Evolutionary conservation across 2,113 vertebrate species (phyloP), one percentile per base, ranked within the genome.

Genomic region (Lathamus discolor): DNA sequence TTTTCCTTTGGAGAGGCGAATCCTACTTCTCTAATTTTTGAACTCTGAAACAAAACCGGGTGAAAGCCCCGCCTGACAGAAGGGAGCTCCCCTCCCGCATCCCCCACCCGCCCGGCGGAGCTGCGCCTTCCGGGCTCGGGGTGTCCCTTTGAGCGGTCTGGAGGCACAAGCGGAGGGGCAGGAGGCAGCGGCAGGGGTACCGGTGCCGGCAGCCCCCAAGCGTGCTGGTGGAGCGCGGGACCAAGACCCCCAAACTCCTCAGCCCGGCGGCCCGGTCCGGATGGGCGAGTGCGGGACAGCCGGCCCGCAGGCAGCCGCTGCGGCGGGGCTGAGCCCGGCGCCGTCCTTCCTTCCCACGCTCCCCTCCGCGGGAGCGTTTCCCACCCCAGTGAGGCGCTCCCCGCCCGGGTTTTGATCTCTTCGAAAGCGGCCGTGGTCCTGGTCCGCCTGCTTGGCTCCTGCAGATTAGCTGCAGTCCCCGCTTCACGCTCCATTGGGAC

Each of bases 401-500:
- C 57, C n/a, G 20, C 57, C 57, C 9, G 25, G 23, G 29, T 41
- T 87, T 67, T 48, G 61, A 43, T 81, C 33, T 81, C 54, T 43
- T 52, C 24, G 64, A 73, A 66, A 13, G 39, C 20, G 7, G 12
- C 81, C 4, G 46, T 17, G 59, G 81, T 88, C 89, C 90, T 20
- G 75, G 48, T 86, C 78, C 81, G 96, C 70, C 37, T 44, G 75
- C 35, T 62, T 17, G 95, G 70, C 95, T 95, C 91, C 92, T 46
- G 6, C 68, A 57, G 95, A 89, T 93, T 39, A 93, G 92, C 80
- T 17, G 73, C 85, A 74, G 94, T 57, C 41, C 80, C 27, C 43
- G 17, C 92, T 93, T 93, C 95, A 94, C 95, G 94, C 92, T 93
- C 92, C 87, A 54, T 81, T 88, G 95, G 85, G 95, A 95, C 95